These are phyloP conservation scores for Halocaridina rubra DNA, from an alignment of 2,888 invertebrate species.

Conservation along the genomic window DNA sequence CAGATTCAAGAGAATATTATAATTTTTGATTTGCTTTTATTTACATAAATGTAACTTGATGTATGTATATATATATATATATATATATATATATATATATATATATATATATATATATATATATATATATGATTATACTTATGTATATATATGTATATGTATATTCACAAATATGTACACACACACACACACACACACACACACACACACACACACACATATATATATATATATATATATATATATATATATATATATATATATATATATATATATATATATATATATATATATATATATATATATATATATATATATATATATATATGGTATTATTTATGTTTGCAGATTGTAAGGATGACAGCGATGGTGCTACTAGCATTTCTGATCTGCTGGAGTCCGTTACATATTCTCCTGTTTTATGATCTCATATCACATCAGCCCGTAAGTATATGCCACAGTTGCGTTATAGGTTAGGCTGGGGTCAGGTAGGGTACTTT, in stretches of 20 bases:
- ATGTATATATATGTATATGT: background rate
- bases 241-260: background rate
- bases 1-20: no score
- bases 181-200: background rate
- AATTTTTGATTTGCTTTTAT: no score
- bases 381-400: constrained; percentile 28
- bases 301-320: background rate
- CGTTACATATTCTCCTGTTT: constrained; percentile 18
- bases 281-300: background rate
- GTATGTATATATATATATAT: background rate
- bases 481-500: no score
- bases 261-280: background rate
- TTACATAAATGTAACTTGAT: background rate
- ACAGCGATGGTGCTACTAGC: constrained; percentile 23
- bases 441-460: background rate
- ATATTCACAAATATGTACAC: background rate
- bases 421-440: background rate
- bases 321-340: background rate
- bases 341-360: constrained; percentile 30
- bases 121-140: background rate
- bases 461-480: no score
- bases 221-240: constrained; percentile 5
- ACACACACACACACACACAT: background rate
- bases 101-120: background rate
- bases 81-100: background rate